Evolutionary conservation across 2,888 invertebrate genomes (phyloP), one percentile per base, ranked within the genome.

Genomic region (Apamea monoglypha): DNA sequence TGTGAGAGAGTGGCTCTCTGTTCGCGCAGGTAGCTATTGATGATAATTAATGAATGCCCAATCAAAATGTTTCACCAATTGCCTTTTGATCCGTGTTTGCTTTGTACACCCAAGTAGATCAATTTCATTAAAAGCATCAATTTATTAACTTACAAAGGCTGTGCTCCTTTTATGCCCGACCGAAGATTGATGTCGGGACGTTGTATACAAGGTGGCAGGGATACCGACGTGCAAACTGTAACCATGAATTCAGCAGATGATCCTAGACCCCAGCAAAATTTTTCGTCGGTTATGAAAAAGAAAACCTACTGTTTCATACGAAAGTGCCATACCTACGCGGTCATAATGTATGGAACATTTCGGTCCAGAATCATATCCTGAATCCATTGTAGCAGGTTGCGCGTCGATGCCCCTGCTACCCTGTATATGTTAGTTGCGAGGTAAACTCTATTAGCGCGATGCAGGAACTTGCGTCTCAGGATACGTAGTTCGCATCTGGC

Each of bases 81-180:
- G 72, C 25, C 14, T 59, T 70, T 59, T 75, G 14, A 59, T 47
- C 8, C 14, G 36, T 59, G 44, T 44, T 44, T 44, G 21, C 7
- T 29, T 44, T 47, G 16, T 25, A 25, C 44, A 3, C 56, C 25
- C n/a, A 71, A 56, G 25, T n/a, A 56, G 3, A 56, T 56, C 2
- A 44, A 69, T 79, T 78, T 53, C n/a, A 78, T 68, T 76, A 70
- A 63, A 47, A 76, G 64, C 44, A 12, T 70, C n/a, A n/a, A 29
- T 64, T 36, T 12, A 56, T 50, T 16, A 70, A 29, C 10, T 44
- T 44, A n/a, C 5, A 59, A 32, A 59, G 25, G 16, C 0, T 18
- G 18, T 32, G 6, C 10, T 6, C 10, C 6, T 16, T 25, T 73
- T 25, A 40, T 40, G 2, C 12, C 7, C 14, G n/a, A 10, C 5